These are phyloP conservation scores for Pogona vitticeps DNA, from an alignment of 2,113 vertebrate genomes.

Conservation along the genomic window DNA sequence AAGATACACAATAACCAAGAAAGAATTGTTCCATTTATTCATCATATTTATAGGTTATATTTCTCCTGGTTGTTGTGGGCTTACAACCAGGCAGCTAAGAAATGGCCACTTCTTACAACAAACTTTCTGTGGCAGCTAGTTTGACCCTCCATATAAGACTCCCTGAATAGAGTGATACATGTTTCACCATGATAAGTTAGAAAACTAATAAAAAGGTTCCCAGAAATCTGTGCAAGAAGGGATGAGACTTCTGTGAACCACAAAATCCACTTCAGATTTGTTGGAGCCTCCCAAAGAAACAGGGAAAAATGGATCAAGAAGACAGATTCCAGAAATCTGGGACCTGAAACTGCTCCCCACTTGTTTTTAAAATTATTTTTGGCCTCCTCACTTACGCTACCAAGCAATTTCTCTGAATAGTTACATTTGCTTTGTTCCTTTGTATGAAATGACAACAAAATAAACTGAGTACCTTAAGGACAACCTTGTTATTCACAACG, in stretches of 20 bases:
- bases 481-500: neutral
- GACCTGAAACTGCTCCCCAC: neutral
- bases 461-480: too few species aligned
- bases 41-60: too few species aligned
- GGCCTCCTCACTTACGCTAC: neutral
- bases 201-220: neutral
- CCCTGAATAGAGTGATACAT: too few species aligned
- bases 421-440: neutral
- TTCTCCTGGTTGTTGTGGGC: too few species aligned
- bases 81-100: too few species aligned
- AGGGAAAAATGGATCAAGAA: too few species aligned
- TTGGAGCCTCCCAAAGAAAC: neutral
- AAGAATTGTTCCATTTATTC: neutral
- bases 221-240: neutral
- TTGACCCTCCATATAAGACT: too few species aligned
- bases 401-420: neutral
- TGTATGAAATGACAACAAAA: too few species aligned
- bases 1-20: neutral
- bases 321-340: neutral
- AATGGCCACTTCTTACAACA: too few species aligned
- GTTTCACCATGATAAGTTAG: neutral
- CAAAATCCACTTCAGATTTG: neutral
- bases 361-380: too few species aligned
- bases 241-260: neutral
- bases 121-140: too few species aligned